phyloP scores from a whole-genome alignment of 1,140 invertebrate genomes.

The Antheraea pernyi region DNA sequence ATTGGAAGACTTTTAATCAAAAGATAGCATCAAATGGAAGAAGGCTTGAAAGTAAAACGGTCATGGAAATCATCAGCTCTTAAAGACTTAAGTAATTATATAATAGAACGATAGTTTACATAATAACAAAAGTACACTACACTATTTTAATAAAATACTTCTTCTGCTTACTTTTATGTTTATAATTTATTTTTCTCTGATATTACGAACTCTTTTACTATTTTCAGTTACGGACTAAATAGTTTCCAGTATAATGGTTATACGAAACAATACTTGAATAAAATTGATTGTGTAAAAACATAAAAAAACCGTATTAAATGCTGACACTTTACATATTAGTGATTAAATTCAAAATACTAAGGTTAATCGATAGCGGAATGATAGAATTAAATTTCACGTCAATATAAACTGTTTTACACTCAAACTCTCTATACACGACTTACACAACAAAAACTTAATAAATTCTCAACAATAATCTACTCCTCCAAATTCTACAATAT shows the following conservation, averaged over 20 bases:
- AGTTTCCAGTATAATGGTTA: neutral
- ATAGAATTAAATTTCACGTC: constrained; percentile 29
- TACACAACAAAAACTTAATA: constrained; percentile 39
- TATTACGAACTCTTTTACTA: too few relatives aligned
- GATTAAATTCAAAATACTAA: constrained; percentile 20
- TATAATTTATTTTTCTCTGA: neutral
- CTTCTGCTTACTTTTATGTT: neutral
- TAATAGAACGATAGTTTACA: neutral
- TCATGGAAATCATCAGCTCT: neutral
- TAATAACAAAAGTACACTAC: neutral
- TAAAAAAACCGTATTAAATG: neutral
- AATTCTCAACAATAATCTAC: constrained; percentile 39
- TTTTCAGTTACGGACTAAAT: neutral
- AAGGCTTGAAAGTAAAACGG: constrained; percentile 24
- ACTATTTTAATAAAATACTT: neutral
- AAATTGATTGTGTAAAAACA: too few relatives aligned
- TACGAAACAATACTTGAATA: too few relatives aligned
- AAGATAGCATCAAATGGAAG: constrained; percentile 31
- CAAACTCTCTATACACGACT: constrained; percentile 30
- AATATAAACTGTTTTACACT: constrained; percentile 25
- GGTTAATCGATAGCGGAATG: constrained; percentile 39
- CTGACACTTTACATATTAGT: neutral
- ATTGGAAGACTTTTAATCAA: constrained; percentile 49
- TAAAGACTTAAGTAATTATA: neutral
- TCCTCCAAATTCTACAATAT: constrained; percentile 56